A percentile compares a stretch with the other conserved stretches of the same genome.
phyloP scores from a whole-genome alignment of 2,797 vertebrate species.

The Cryptoblepharus egeriae region DNA sequence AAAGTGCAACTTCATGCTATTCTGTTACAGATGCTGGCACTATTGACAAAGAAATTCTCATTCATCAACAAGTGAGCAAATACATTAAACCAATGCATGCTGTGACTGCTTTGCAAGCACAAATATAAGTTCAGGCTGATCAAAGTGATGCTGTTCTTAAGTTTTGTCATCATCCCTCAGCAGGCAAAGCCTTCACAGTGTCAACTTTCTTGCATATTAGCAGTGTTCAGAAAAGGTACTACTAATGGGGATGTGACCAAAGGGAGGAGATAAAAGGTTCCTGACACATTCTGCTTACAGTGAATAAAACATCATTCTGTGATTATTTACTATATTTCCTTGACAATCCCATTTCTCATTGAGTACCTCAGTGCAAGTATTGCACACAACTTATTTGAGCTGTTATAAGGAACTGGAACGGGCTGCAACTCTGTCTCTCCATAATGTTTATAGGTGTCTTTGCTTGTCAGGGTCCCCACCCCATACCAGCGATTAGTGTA shows the following conservation, averaged over 20 bases:
- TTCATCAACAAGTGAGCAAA: slow-evolving; percentile 48
- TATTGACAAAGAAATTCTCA: slow-evolving; percentile 47
- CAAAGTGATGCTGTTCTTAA: slow-evolving; percentile 45
- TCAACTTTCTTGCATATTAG: slow-evolving; percentile 36
- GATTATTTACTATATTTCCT: neutral
- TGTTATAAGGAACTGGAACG: neutral
- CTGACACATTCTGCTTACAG: neutral
- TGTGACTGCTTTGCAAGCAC: slow-evolving; percentile 36
- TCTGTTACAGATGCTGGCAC: slow-evolving; percentile 32
- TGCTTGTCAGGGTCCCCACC: neutral
- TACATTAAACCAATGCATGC: slow-evolving; percentile 4
- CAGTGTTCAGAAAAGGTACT: slow-evolving; percentile 24
- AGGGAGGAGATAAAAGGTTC: slow-evolving; percentile 1
- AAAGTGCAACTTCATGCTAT: slow-evolving; percentile 18
- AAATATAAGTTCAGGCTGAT: slow-evolving; percentile 21
- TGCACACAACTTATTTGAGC: neutral
- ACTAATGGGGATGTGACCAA: slow-evolving; percentile 5
- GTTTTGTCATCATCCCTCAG: slow-evolving; percentile 19
- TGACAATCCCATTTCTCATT: neutral
- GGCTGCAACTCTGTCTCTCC: neutral
- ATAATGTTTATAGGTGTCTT: neutral
- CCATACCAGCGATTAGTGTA: no score
- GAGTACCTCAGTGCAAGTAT: neutral
- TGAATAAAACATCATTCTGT: neutral
- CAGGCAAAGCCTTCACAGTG: slow-evolving; percentile 33